These are phyloP conservation scores for Aix galericulata DNA, from an alignment of 2,113 vertebrate genomes.

Conservation along the genomic window DNA sequence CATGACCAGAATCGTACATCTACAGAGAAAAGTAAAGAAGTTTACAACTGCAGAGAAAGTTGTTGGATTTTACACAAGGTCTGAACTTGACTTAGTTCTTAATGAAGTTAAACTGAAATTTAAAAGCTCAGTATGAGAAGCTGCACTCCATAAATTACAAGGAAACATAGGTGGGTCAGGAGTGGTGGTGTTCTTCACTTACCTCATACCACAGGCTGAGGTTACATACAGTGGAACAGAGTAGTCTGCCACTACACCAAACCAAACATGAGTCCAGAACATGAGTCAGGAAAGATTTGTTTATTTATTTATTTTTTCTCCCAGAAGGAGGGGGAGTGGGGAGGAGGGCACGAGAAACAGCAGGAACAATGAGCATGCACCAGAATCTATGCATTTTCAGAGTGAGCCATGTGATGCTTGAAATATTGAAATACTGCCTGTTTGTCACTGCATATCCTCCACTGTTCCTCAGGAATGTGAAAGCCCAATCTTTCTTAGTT, in stretches of 20 bases:
- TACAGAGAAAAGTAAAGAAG: not conserved
- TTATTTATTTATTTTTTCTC: not conserved
- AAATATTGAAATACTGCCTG: not conserved
- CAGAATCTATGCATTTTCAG: not conserved
- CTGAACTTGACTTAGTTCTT: not conserved
- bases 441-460: not conserved
- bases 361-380: not conserved
- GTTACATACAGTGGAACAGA: not conserved
- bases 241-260: not conserved
- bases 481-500: not conserved
- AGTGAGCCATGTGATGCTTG: not conserved
- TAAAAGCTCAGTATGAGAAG: not conserved
- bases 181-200: not conserved
- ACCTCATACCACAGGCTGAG: not conserved
- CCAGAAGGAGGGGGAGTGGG: not conserved
- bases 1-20: not conserved
- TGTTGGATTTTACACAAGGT: not conserved
- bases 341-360: not conserved
- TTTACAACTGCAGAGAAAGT: not conserved
- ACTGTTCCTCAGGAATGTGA: not conserved
- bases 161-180: not conserved
- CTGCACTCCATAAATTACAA: not conserved
- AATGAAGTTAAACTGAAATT: not conserved
- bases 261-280: not conserved
- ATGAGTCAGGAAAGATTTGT: not conserved